Conservation (phyloP, 1,140 invertebrate genomes). For the Oscheius sp. region DNA sequence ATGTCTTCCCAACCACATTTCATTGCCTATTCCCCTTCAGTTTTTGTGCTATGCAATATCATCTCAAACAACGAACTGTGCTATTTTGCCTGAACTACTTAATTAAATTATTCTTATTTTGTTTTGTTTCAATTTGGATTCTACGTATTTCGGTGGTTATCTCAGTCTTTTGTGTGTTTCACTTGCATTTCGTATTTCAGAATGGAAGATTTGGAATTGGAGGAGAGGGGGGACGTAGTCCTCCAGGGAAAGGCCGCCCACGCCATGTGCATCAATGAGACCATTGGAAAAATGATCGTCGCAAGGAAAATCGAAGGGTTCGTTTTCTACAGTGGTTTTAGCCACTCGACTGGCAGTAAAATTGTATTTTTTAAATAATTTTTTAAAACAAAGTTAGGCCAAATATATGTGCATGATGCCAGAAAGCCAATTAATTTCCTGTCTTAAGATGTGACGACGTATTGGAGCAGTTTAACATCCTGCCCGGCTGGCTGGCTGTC, state of each 20-base stretch:
- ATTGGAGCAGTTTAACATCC: slow-evolving; percentile 30
- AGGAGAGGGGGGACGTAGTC: slow-evolving; percentile 8
- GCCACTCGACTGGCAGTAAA: too few relatives aligned
- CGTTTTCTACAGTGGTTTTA: background rate
- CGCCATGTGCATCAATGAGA: slow-evolving; percentile 13
- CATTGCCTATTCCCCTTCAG: background rate
- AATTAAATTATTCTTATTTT: background rate
- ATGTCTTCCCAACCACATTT: background rate
- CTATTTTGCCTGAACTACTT: too few relatives aligned
- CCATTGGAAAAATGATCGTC: slow-evolving; percentile 16
- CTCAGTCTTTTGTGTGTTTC: background rate
- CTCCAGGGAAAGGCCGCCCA: background rate
- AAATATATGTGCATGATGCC: too few relatives aligned
- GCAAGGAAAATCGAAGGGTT: slow-evolving; percentile 1
- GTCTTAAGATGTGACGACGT: slow-evolving; percentile 8
- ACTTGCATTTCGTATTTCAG: background rate
- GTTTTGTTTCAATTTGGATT: background rate
- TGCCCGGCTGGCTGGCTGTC: slow-evolving; percentile 13
- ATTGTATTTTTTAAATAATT: too few relatives aligned
- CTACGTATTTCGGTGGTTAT: background rate
- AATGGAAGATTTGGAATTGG: background rate
- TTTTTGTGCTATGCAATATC: background rate
- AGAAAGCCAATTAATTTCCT: too few relatives aligned
- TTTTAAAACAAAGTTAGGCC: too few relatives aligned
- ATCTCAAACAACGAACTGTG: background rate